phyloP scores from a whole-genome alignment of 2,113 vertebrate species.

The cat (Felis catus) region F.catus_Fca126_mat1.0 CM031412.1:212232001-212232500 shows the following conservation, averaged over 20 bases:
- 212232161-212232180: background rate
- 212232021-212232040: background rate
- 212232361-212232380: background rate
- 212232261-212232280: background rate
- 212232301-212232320: background rate
- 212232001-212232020: background rate
- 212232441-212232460: background rate
- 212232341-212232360: background rate
- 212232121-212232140: background rate
- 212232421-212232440: background rate
- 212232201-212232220: slow-evolving; percentile 18
- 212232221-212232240: background rate
- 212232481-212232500: slow-evolving; percentile 6
- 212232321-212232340: slow-evolving; percentile 20
- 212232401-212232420: background rate
- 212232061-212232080: slow-evolving; percentile 23
- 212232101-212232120: slow-evolving; percentile 6
- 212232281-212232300: background rate
- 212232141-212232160: background rate
- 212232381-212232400: background rate
- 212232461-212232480: background rate
- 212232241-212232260: background rate
- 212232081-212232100: slow-evolving; percentile 1
- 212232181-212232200: background rate
- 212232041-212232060: background rate